A percentile compares a stretch with the other conserved stretches of the same genome.
phyloP scores from a whole-genome alignment of 53 echinoderm and acorn worm species.

The Temnopleurus reevesii region DNA sequence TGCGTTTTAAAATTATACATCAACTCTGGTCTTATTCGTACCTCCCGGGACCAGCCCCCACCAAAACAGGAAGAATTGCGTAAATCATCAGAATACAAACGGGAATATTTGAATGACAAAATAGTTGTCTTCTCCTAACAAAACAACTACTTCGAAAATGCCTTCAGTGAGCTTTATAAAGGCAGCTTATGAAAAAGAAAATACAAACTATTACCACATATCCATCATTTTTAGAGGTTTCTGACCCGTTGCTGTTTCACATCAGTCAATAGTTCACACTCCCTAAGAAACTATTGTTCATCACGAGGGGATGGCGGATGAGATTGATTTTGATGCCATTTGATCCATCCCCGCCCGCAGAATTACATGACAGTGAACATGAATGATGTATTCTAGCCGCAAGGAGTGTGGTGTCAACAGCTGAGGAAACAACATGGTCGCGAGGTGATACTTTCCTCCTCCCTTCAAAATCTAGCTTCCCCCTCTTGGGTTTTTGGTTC shows the following conservation, averaged over 20 bases:
- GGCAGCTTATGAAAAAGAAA: too few species aligned
- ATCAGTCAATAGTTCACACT: background rate
- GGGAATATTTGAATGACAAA: too few species aligned
- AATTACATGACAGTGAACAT: slow-evolving; percentile 8
- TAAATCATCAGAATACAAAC: too few species aligned
- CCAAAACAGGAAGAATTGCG: too few species aligned
- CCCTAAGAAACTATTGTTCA: background rate
- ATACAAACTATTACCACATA: too few species aligned
- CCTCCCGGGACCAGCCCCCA: too few species aligned
- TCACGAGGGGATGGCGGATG: background rate
- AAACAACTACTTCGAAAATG: background rate
- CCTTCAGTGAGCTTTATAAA: too few species aligned
- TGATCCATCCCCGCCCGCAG: background rate
- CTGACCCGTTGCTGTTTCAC: background rate
- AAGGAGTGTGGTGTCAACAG: slow-evolving; percentile 3
- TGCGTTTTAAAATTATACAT: too few species aligned
- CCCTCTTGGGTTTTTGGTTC: slow-evolving; percentile 2
- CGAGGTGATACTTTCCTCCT: background rate
- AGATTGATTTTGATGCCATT: slow-evolving; percentile 37
- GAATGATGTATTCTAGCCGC: slow-evolving; percentile 27
- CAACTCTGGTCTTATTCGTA: too few species aligned
- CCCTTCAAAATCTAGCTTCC: background rate
- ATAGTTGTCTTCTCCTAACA: too few species aligned
- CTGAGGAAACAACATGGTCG: background rate
- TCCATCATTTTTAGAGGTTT: background rate